Conservation (phyloP, 2,888 invertebrate species). For the Xanthostigma xanthostigma region DNA sequence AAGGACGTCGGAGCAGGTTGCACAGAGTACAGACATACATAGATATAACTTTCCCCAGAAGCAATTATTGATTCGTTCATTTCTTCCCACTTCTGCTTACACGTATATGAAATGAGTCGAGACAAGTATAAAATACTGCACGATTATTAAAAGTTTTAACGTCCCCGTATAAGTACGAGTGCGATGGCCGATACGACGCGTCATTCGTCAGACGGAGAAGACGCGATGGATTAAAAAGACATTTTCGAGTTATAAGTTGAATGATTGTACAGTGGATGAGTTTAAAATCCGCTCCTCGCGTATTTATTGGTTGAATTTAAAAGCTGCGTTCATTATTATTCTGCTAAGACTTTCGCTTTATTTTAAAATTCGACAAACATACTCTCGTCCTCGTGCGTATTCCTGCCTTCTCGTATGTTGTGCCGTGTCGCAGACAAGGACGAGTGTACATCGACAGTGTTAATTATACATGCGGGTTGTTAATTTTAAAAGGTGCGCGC, state of each 20-base stretch:
- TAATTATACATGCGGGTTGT: constrained; percentile 19
- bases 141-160: background rate
- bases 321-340: constrained; percentile 2
- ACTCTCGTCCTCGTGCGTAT: background rate
- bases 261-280: constrained; percentile 31
- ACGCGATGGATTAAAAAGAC: background rate
- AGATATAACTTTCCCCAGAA: background rate
- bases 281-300: constrained; percentile 28
- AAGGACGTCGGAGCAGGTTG: no score
- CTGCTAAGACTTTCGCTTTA: constrained; percentile 24
- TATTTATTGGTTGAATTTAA: constrained; percentile 25
- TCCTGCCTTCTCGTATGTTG: background rate
- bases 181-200: background rate
- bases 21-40: no score
- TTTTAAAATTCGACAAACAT: constrained; percentile 1
- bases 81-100: constrained; percentile 4
- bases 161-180: background rate
- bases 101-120: constrained; percentile 2
- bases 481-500: constrained; percentile 22
- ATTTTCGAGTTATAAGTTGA: constrained; percentile 25
- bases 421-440: background rate
- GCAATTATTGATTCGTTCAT: constrained; percentile 7
- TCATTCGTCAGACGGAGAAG: background rate
- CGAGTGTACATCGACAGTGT: background rate
- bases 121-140: constrained; percentile 2